Base-by-base conservation (phyloP, 2,797 vertebrate genomes). In the Gorsachius magnificus region DNA sequence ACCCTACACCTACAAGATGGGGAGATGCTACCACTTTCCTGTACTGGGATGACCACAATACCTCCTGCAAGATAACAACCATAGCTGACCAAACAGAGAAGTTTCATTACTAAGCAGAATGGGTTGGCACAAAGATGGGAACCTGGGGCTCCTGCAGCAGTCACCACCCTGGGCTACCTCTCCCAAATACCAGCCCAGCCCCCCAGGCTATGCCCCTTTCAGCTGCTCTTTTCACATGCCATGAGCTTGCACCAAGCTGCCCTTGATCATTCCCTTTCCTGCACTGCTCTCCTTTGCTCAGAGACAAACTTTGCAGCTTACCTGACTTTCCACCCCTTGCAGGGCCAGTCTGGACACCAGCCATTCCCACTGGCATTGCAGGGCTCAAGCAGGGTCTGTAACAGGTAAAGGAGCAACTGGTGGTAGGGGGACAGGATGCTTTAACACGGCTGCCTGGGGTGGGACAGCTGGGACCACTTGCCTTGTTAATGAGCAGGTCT, bases 91-190 rank as follows among this genome's bases (percentile, higher is more conserved):
- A 3, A 24, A 5, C 14, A 3, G 66, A 33, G 43, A 33, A 2
- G n/a, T 17, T 2, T 0, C 20, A 0, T 2, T 5, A 12, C 60
- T 13, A 3, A 21, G 21, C 5, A 0, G n/a, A 58, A 6, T 31
- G 24, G 29, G 75, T 1, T 16, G 38, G 45, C 51, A 64, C 22
- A 29, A 21, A 65, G 50, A 25, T 7, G n/a, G 75, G 38, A 65
- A 20, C 26, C 5, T 1, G 15, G 48, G 25, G 26, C 45, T 57
- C 26, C 60, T 15, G 16, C 22, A 9, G 1, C 14, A 22, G 24
- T 5, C 26, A 0, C 64, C 17, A 7, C 4, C 69, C 51, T 7
- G 9, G 29, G 11, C 21, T 6, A 1, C 51, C 31, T 26, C 29
- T 50, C 75, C 29, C 57, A 33, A 28, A 46, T 2, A 12, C 29